Evolutionary conservation across 2,113 vertebrate species (phyloP), one percentile per base, ranked within the genome.

Genomic region (Alethe diademata): DNA sequence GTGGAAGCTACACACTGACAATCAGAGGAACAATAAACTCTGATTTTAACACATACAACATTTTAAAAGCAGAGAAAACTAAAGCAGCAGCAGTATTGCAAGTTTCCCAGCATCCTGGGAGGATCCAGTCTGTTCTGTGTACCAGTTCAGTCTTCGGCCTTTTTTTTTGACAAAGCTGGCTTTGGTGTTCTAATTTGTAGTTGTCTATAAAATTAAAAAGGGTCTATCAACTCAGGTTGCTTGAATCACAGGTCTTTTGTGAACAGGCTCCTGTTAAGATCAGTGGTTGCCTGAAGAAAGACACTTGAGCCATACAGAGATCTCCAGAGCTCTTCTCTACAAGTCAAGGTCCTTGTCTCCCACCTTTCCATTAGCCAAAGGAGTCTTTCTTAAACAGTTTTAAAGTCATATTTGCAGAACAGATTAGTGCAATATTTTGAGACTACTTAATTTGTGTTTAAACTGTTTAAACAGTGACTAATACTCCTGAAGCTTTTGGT

Each of bases 391-490:
- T 83, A 86, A 95, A 58, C 66, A 73, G 60, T n/a, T 92, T 96
- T 86, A 64, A 53, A 94, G 71, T 78, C 75, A 9, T 73, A 66
- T 45, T 81, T 96, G 61, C 78, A 90, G 38, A 94, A 78, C 50
- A 88, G 84, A 93, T 95, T 28, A 88, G 38, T 61, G 38, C 51
- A 78, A 43, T 88, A 90, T 86, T 90, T 94, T 95, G 70, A 56
- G 23, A 64, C 48, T 93, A 81, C 94, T 95, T 95, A 92, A 80
- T 66, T 84, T 85, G 20, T 48, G 13, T 86, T 94, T 91, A 82
- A 96, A 25, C 69, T 92, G 13, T 86, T 94, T 91, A 82, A 96
- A 25, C 69, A 92, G 84, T 74, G 58, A 71, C 87, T 81, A 60
- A 88, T 76, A 62, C 51, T 65, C 19, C 86, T 93, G 90, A 58